phyloP scores from a whole-genome alignment of 2,113 vertebrate species.

The Myodes glareolus region DNA sequence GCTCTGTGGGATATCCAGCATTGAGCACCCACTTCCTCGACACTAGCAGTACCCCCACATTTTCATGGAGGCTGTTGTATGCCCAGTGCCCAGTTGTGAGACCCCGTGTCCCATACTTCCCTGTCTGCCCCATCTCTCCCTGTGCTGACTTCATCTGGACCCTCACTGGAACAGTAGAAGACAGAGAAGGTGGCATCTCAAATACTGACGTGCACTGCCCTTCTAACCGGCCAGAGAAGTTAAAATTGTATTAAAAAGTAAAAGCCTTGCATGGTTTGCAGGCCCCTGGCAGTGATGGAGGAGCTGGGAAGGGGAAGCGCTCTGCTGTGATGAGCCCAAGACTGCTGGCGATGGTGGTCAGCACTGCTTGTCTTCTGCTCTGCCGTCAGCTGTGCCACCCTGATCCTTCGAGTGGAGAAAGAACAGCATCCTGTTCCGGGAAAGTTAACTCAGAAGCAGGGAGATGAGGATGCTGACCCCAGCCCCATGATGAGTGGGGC shows the following conservation, averaged over 20 bases:
- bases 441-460: not conserved
- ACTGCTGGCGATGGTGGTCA: not conserved
- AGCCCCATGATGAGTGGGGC: not conserved
- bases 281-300: not conserved
- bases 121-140: not conserved
- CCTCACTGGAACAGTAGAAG: not conserved
- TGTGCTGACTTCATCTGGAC: not conserved
- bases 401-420: not conserved
- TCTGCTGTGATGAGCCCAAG: not conserved
- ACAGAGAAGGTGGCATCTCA: not conserved
- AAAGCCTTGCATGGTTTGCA: not conserved
- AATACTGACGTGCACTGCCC: not conserved
- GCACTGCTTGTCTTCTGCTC: not conserved
- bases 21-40: not conserved
- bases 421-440: not conserved
- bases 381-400: fast-evolving
- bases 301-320: not conserved
- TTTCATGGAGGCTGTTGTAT: not conserved
- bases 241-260: not conserved
- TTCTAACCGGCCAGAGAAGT: not conserved
- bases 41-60: not conserved
- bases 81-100: not conserved
- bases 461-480: not conserved
- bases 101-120: not conserved
- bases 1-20: not conserved